phyloP scores from a whole-genome alignment of 2,888 invertebrate species.

The Caenorhabditis becei region DNA sequence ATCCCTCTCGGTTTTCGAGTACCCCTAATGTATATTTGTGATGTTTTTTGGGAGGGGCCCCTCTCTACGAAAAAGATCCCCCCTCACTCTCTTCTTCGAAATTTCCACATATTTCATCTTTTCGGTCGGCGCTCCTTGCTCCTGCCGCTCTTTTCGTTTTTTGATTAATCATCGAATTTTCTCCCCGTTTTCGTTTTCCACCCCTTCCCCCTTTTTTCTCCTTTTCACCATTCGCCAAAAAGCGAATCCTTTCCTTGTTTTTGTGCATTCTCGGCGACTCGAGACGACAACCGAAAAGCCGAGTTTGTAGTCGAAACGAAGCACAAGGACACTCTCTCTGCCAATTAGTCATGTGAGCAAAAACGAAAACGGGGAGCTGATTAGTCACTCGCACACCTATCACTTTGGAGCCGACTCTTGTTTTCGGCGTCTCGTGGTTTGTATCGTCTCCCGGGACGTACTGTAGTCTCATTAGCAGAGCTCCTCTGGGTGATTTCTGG shows the following conservation, averaged over 20 bases:
- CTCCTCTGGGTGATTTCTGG: neutral
- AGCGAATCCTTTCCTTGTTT: constrained; percentile 4
- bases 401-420: constrained; percentile 20
- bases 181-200: constrained; percentile 14
- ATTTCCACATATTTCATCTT: constrained; percentile 52
- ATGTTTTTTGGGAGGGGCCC: constrained; percentile 11
- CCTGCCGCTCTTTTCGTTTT: constrained; percentile 24
- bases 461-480: neutral
- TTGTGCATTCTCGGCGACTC: constrained; percentile 5
- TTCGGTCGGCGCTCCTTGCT: constrained; percentile 23
- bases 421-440: neutral
- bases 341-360: constrained; percentile 16
- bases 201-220: constrained; percentile 9
- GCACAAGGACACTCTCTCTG: neutral
- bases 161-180: constrained; percentile 59
- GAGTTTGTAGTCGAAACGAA: constrained; percentile 1
- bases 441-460: neutral
- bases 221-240: neutral
- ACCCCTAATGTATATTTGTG: constrained; percentile 45
- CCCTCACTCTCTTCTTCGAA: neutral
- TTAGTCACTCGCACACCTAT: constrained; percentile 26
- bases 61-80: constrained; percentile 25
- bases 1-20: constrained; percentile 32
- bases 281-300: constrained; percentile 7
- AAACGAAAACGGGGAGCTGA: constrained; percentile 25